A percentile compares a stretch with the other conserved stretches of the same genome.
Conservation (phyloP, 2,888 invertebrate species). For the Tenthredo amoena region DNA sequence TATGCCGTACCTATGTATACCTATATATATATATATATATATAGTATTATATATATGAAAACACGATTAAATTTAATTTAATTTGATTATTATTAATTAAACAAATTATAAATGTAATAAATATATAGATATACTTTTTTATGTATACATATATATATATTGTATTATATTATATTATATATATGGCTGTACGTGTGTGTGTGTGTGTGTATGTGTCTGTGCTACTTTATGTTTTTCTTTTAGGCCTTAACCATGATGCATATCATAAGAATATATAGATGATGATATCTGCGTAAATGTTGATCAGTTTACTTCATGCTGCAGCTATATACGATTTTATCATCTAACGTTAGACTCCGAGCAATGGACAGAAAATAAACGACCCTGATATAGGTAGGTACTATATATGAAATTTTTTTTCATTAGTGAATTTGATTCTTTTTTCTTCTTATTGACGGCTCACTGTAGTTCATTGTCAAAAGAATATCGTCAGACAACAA, state of each 20-base stretch:
- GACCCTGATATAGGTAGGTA: neutral
- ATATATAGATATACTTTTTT: constrained; percentile 15
- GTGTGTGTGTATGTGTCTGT: constrained; percentile 58
- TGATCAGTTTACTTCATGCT: constrained; percentile 38
- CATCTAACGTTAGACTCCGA: constrained; percentile 9
- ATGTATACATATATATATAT: constrained; percentile 17
- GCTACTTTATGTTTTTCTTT: constrained; percentile 57
- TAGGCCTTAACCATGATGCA: constrained; percentile 67
- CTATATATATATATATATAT: constrained; percentile 21
- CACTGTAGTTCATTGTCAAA: neutral
- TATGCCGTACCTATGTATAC: constrained; percentile 17
- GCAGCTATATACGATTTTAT: constrained; percentile 21
- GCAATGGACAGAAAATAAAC: neutral
- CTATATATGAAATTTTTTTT: neutral
- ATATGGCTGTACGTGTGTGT: constrained; percentile 59
- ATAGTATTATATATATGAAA: constrained; percentile 19
- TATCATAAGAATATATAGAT: constrained; percentile 65
- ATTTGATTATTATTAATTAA: constrained; percentile 28
- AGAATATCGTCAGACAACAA: constrained; percentile 14
- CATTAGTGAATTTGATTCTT: neutral
- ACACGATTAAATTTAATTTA: constrained; percentile 37
- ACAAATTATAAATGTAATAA: constrained; percentile 35
- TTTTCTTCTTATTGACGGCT: neutral
- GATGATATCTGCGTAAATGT: constrained; percentile 62
- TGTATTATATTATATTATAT: constrained; percentile 58